These are phyloP conservation scores for Alcedo atthis DNA, from an alignment of 2,797 vertebrate species.

Conservation along the genomic window DNA sequence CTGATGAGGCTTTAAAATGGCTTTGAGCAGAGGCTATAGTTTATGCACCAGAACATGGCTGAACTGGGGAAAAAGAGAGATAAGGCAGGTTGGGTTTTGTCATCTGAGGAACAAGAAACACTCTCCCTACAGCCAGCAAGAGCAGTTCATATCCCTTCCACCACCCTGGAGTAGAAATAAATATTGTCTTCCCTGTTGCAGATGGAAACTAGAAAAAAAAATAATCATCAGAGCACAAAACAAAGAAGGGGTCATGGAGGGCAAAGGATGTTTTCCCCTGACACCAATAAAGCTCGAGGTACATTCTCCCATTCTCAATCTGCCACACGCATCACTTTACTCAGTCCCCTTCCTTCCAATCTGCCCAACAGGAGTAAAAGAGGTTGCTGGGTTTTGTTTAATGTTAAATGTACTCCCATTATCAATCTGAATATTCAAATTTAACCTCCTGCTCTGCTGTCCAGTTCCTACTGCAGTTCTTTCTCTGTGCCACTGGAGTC, in stretches of 20 bases:
- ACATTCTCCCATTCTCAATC: background rate
- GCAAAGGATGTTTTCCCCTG: background rate
- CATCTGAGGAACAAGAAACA: constrained; percentile 4
- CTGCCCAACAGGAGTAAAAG: background rate
- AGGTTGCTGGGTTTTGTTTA: background rate
- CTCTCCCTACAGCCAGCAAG: constrained; percentile 49
- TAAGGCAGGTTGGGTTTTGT: constrained; percentile 55
- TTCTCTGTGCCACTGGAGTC: background rate
- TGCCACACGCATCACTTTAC: accelerated
- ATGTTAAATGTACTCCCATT: background rate
- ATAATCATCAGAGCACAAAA: background rate
- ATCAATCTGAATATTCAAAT: background rate
- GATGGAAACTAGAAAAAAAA: background rate
- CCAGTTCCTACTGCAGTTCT: background rate
- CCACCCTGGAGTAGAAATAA: background rate
- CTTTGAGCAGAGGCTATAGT: constrained; percentile 12
- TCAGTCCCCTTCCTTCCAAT: background rate
- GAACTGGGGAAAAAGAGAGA: background rate
- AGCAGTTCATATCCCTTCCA: constrained; percentile 69
- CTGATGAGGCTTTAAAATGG: constrained; percentile 34
- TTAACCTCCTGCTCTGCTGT: background rate
- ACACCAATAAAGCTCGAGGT: background rate
- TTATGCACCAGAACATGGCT: constrained; percentile 54
- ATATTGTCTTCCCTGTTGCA: background rate
- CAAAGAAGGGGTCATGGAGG: background rate